phyloP scores from a whole-genome alignment of 2,888 invertebrate species.

The Clusia tigrina region DNA sequence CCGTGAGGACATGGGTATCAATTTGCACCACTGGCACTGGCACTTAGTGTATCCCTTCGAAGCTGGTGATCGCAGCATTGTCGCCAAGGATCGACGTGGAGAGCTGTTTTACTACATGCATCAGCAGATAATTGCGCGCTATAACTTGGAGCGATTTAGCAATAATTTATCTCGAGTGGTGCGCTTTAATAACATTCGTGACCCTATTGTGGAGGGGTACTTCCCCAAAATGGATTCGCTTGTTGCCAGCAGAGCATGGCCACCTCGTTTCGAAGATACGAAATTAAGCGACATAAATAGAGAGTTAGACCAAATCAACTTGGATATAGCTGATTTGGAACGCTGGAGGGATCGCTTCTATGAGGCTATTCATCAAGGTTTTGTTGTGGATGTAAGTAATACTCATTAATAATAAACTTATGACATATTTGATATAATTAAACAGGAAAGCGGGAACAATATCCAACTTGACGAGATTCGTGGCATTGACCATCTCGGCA shows the following conservation, averaged over 20 bases:
- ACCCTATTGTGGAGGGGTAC: constrained; percentile 79
- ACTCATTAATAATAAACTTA: background rate
- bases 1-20: constrained; percentile 67
- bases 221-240: constrained; percentile 85
- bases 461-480: constrained; percentile 70
- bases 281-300: constrained; percentile 71
- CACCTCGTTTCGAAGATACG: constrained; percentile 72
- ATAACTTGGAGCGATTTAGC: constrained; percentile 79
- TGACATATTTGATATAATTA: background rate
- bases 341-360: constrained; percentile 79
- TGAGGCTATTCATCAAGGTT: constrained; percentile 74
- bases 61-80: constrained; percentile 68
- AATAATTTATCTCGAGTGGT: constrained; percentile 73
- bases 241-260: constrained; percentile 79
- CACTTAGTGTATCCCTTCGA: constrained; percentile 79
- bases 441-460: constrained; percentile 69
- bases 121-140: constrained; percentile 70
- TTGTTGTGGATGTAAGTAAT: constrained; percentile 67
- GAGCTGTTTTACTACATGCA: constrained; percentile 86
- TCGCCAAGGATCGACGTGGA: constrained; percentile 75
- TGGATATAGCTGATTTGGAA: constrained; percentile 76
- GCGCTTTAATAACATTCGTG: constrained; percentile 72
- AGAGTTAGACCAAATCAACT: constrained; percentile 72
- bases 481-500: constrained; percentile 82
- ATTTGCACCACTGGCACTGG: constrained; percentile 70